Conservation (phyloP, 2,888 invertebrate genomes). For the Thereva nobilitata region DNA sequence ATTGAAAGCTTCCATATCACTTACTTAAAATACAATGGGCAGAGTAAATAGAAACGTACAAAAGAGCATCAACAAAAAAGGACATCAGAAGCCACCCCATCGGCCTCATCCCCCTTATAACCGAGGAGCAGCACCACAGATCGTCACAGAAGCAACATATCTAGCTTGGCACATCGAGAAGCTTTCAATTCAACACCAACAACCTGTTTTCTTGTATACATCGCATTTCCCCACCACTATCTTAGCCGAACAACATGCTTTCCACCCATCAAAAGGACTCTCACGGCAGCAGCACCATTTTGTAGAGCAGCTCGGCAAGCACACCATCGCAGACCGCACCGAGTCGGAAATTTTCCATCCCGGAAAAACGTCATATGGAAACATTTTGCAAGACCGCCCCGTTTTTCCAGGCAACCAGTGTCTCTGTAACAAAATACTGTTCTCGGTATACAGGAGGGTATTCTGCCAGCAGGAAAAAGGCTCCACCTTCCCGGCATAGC, state of each 20-base stretch:
- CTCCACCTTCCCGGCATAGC: constrained; percentile 38
- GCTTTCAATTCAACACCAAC: constrained; percentile 49
- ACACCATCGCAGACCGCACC: background rate
- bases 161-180: constrained; percentile 37
- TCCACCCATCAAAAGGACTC: constrained; percentile 16
- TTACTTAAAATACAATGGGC: constrained; percentile 13
- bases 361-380: constrained; percentile 40
- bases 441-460: constrained; percentile 7
- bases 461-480: constrained; percentile 26
- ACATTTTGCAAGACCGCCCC: constrained; percentile 39
- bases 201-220: constrained; percentile 48
- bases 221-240: constrained; percentile 6
- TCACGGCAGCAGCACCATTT: background rate
- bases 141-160: constrained; percentile 31
- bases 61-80: background rate
- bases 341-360: constrained; percentile 13
- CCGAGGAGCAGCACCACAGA: constrained; percentile 4
- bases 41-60: constrained; percentile 1
- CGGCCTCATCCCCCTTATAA: background rate
- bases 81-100: background rate
- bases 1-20: constrained; percentile 13
- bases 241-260: constrained; percentile 25
- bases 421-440: constrained; percentile 22
- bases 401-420: constrained; percentile 34
- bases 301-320: too few relatives aligned